Evolutionary conservation across 2,797 vertebrate species (phyloP).

Genomic region (Lemur catta): DNA sequence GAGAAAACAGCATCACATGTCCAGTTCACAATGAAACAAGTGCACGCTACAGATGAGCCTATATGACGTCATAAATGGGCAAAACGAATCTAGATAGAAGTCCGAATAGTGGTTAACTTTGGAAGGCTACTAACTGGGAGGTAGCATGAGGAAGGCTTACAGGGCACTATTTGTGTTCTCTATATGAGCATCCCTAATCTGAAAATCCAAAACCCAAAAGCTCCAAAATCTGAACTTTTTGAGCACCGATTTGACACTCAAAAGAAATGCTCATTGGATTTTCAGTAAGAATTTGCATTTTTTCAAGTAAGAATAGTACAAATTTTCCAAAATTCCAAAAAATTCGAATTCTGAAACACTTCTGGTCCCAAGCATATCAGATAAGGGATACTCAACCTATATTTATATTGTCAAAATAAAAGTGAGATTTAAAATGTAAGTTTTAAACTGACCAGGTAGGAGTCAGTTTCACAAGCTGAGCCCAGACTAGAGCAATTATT

Average conservation of each 20-base stretch:
- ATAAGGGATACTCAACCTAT: not conserved
- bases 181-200: not conserved
- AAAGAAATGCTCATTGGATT: not conserved
- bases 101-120: too few species aligned
- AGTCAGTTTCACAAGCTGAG: conserved; percentile 6
- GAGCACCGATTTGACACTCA: not conserved
- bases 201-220: not conserved
- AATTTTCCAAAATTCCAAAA: not conserved
- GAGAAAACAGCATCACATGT: not conserved
- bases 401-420: conserved; percentile 47
- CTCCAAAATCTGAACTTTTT: not conserved
- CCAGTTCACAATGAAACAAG: not conserved
- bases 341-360: not conserved
- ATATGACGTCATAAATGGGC: not conserved
- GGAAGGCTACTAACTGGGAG: not conserved
- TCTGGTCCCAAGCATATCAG: not conserved
- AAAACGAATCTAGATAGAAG: too few species aligned
- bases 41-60: not conserved
- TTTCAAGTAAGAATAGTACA: not conserved
- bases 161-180: not conserved
- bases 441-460: not conserved
- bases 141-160: not conserved
- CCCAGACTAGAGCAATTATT: not conserved
- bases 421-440: conserved; percentile 23
- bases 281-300: too few species aligned